These are phyloP conservation scores for Diadophis punctatus DNA, from an alignment of 2,113 vertebrate species.

Conservation along the genomic window DNA sequence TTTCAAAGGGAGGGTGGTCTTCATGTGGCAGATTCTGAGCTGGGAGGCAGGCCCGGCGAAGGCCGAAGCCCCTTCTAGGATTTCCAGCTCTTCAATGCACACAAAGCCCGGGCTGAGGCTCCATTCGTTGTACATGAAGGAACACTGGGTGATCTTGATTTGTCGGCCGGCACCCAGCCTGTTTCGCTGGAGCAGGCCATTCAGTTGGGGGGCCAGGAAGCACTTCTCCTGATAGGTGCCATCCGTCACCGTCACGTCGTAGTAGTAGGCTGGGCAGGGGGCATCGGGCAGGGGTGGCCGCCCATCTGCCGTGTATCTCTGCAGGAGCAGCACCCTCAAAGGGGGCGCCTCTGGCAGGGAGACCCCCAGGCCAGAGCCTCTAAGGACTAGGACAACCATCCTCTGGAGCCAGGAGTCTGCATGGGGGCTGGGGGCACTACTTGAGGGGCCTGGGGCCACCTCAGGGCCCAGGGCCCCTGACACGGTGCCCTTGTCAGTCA, in stretches of 20 bases:
- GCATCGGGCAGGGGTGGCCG: slow-evolving; percentile 5
- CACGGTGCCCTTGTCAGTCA: neutral
- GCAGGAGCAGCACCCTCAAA: slow-evolving; percentile 66
- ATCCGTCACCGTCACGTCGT: slow-evolving; percentile 75
- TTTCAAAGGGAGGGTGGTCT: slow-evolving; percentile 64
- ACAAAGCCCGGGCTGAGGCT: slow-evolving; percentile 69
- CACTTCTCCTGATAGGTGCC: slow-evolving; percentile 72
- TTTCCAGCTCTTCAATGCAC: slow-evolving; percentile 68
- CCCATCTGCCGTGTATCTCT: slow-evolving; percentile 62
- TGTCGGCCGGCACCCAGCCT: slow-evolving; percentile 70
- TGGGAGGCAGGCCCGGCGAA: slow-evolving; percentile 45
- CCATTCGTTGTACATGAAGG: slow-evolving; percentile 76
- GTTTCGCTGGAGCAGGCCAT: slow-evolving; percentile 70
- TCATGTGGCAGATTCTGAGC: slow-evolving; percentile 38
- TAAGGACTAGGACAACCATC: slow-evolving; percentile 15
- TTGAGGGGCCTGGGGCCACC: neutral
- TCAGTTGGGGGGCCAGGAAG: slow-evolving; percentile 66
- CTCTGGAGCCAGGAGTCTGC: slow-evolving; percentile 45
- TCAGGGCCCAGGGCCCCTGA: neutral
- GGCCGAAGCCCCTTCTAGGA: neutral
- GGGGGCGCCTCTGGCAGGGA: slow-evolving; percentile 37
- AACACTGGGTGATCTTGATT: slow-evolving; percentile 68
- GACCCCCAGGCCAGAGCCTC: slow-evolving; percentile 36
- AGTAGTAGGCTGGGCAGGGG: slow-evolving; percentile 56
- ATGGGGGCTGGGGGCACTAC: too few species aligned